Conservation (phyloP, 2,797 vertebrate genomes). For the Eidolon dupreanum region DNA sequence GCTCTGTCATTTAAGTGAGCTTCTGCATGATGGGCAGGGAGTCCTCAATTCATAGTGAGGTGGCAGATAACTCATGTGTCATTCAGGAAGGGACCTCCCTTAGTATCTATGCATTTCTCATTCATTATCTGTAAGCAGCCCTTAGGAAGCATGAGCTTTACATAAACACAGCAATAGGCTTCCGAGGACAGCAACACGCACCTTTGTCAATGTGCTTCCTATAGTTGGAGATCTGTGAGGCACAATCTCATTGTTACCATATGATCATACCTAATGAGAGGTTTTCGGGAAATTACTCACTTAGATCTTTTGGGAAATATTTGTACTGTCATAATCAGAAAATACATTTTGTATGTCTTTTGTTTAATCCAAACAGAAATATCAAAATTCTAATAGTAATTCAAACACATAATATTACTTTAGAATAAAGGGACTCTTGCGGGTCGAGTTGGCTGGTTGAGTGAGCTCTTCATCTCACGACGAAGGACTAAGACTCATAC, state of each 20-base stretch:
- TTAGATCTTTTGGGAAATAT: neutral
- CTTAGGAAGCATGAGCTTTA: neutral
- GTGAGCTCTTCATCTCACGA: conserved; percentile 68
- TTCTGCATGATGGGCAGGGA: neutral
- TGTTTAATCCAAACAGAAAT: conserved; percentile 14
- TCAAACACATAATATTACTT: conserved; percentile 2
- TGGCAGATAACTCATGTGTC: neutral
- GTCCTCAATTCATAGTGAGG: neutral
- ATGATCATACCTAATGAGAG: neutral
- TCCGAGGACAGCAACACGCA: neutral
- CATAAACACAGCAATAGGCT: neutral
- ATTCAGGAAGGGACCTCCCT: neutral
- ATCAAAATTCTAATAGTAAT: neutral
- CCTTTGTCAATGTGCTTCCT: no score
- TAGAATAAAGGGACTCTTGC: neutral
- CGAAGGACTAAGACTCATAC: conserved; percentile 53
- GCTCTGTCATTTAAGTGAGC: neutral
- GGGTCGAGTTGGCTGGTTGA: conserved; percentile 19
- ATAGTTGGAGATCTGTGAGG: neutral
- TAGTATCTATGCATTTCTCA: neutral
- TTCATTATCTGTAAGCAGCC: neutral
- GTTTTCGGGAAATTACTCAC: neutral
- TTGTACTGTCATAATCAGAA: neutral
- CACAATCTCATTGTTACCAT: fast-evolving
- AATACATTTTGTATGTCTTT: neutral